These are phyloP conservation scores for Thunnus maccoyii DNA, from an alignment of 2,113 vertebrate genomes.

Conservation along the genomic window DNA sequence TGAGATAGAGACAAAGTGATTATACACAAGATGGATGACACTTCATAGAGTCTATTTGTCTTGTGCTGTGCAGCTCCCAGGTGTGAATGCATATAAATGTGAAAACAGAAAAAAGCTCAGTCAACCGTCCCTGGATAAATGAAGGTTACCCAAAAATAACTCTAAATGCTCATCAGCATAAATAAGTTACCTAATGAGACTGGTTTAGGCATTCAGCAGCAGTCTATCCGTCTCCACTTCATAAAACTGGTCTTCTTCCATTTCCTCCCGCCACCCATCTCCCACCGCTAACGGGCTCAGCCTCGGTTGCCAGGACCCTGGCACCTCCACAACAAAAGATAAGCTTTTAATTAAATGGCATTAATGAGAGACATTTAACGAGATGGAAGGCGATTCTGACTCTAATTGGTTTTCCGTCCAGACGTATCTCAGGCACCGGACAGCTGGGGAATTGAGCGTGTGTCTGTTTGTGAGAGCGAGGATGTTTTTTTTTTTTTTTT, in stretches of 20 bases:
- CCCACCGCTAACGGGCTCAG: slow-evolving; percentile 16
- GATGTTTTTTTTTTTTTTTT: neutral
- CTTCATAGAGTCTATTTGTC: slow-evolving; percentile 34
- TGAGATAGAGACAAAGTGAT: slow-evolving; percentile 45
- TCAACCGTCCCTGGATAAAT: slow-evolving; percentile 23
- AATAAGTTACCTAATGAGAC: slow-evolving; percentile 52
- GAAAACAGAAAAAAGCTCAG: slow-evolving; percentile 5
- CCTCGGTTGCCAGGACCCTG: slow-evolving; percentile 33
- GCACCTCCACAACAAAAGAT: slow-evolving; percentile 57
- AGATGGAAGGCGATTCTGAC: slow-evolving; percentile 40
- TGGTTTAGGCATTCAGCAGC: neutral
- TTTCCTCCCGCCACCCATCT: slow-evolving; percentile 22
- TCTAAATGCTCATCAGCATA: slow-evolving; percentile 28
- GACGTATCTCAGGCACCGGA: slow-evolving; percentile 7
- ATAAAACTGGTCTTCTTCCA: slow-evolving; percentile 29
- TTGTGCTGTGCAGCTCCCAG: slow-evolving; percentile 24
- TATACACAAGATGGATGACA: slow-evolving; percentile 52
- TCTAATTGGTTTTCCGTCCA: slow-evolving; percentile 51
- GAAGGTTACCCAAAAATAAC: slow-evolving; percentile 22
- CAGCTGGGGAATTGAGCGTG: slow-evolving; percentile 8
- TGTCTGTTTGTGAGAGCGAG: neutral
- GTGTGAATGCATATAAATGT: slow-evolving; percentile 18
- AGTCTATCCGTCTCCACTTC: slow-evolving; percentile 34
- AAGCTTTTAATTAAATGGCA: slow-evolving; percentile 68
- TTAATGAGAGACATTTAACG: slow-evolving; percentile 68